phyloP scores from a whole-genome alignment of 37 sponge, comb jelly and placozoan genomes.

The Spongilla lacustris region DNA sequence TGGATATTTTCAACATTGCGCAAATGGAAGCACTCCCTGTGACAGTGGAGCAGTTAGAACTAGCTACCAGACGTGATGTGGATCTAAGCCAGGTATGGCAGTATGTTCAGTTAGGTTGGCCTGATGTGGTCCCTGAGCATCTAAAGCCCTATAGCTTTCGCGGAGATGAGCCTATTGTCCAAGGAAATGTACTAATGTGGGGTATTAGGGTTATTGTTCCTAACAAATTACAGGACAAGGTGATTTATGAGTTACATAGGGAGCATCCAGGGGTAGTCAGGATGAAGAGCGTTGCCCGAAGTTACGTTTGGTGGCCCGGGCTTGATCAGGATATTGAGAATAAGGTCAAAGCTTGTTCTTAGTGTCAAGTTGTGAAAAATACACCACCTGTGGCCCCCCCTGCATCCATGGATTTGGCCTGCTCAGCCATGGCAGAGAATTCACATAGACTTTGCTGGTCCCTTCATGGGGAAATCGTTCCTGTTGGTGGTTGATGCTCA shows the following conservation, averaged over 20 bases:
- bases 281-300: conserved; percentile 23
- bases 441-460: conserved; percentile 33
- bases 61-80: conserved; percentile 17
- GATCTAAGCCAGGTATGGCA: conserved; percentile 41
- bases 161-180: conserved; percentile 4
- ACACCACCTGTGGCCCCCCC: not conserved
- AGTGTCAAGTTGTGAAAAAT: not conserved
- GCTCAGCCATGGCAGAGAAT: conserved; percentile 21
- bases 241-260: conserved; percentile 9
- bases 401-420: conserved; percentile 23
- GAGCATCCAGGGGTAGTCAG: conserved; percentile 15
- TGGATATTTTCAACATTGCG: conserved; percentile 5
- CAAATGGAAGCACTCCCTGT: conserved; percentile 18
- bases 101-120: conserved; percentile 49
- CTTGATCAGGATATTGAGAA: conserved; percentile 12
- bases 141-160: not conserved
- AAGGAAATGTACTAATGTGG: too few species aligned
- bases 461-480: not conserved
- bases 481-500: conserved; percentile 21
- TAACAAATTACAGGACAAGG: not conserved
- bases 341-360: not conserved
- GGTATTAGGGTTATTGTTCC: too few species aligned
- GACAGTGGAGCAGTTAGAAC: not conserved
- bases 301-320: conserved; percentile 28
- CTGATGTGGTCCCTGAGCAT: too few species aligned